Percentiles rank a stretch among this genome's conserved stretches.
Conservation (phyloP, 2,888 invertebrate genomes). For the Diarsia dahlii region DNA sequence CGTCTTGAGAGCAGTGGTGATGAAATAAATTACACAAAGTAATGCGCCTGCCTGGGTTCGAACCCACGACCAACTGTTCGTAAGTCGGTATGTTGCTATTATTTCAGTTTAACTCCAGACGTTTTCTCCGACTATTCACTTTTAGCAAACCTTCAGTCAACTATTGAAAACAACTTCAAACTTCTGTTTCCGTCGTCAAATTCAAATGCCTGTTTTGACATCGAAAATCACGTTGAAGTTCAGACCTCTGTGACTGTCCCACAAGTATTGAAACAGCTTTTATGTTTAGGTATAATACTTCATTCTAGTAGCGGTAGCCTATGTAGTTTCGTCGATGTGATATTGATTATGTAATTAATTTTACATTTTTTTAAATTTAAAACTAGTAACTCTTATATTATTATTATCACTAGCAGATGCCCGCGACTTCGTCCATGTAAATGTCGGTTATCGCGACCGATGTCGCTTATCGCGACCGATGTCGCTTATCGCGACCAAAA, state of each 20-base stretch:
- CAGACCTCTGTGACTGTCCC: background rate
- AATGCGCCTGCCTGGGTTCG: too few species aligned
- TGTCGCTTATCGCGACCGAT: too few species aligned
- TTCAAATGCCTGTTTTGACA: background rate
- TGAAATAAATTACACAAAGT: too few species aligned
- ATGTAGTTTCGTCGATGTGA: background rate
- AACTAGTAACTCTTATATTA: too few species aligned
- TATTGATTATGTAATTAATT: background rate
- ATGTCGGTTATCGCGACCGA: too few species aligned
- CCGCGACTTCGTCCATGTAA: too few species aligned
- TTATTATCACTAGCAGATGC: too few species aligned
- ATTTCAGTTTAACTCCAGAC: background rate
- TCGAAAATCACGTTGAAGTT: background rate
- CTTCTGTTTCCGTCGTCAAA: conserved; percentile 9
- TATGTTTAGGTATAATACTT: background rate
- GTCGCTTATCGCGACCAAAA: too few species aligned
- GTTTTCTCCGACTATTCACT: background rate
- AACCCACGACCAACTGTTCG: too few species aligned
- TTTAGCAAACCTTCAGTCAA: background rate
- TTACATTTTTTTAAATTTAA: too few species aligned
- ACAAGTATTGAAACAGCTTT: background rate
- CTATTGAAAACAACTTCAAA: conserved; percentile 9
- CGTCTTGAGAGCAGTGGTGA: too few species aligned
- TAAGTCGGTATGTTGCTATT: too few species aligned
- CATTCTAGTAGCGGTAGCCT: background rate